Conservation (phyloP, 2,888 invertebrate genomes). For the Lottia gigantea region DNA sequence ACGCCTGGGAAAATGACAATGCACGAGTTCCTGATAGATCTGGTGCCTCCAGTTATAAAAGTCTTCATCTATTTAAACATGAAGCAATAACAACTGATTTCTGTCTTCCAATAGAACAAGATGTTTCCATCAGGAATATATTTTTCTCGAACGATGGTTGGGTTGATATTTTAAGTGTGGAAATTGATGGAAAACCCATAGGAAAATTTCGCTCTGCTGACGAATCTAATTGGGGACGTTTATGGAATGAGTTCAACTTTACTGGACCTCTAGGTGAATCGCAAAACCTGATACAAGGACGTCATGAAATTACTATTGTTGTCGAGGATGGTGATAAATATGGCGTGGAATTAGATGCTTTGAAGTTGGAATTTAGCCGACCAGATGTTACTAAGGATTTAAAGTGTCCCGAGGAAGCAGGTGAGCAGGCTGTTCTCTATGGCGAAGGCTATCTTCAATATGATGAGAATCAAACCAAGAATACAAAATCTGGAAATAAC, state of each 20-base stretch:
- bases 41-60: not conserved
- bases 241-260: slow-evolving; percentile 14
- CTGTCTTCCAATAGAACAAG: slow-evolving; percentile 9
- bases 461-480: no score
- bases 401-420: slow-evolving; percentile 13
- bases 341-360: slow-evolving; percentile 17
- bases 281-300: slow-evolving; percentile 3
- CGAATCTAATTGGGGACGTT: slow-evolving; percentile 3
- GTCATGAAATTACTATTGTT: slow-evolving; percentile 10
- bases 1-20: not conserved
- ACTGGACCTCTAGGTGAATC: slow-evolving; percentile 4
- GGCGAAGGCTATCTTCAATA: not conserved
- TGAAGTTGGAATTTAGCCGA: slow-evolving; percentile 11
- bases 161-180: slow-evolving; percentile 10
- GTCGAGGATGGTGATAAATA: slow-evolving; percentile 13
- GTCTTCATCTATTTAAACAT: slow-evolving; percentile 10
- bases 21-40: not conserved
- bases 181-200: slow-evolving; percentile 9
- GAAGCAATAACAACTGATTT: slow-evolving; percentile 7
- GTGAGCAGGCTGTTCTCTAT: not conserved
- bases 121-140: slow-evolving; percentile 12
- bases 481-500: no score
- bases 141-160: slow-evolving; percentile 18
- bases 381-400: not conserved
- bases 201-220: slow-evolving; percentile 12